Conservation (phyloP, 2,888 invertebrate genomes). For the Leucoptera coffeella region DNA sequence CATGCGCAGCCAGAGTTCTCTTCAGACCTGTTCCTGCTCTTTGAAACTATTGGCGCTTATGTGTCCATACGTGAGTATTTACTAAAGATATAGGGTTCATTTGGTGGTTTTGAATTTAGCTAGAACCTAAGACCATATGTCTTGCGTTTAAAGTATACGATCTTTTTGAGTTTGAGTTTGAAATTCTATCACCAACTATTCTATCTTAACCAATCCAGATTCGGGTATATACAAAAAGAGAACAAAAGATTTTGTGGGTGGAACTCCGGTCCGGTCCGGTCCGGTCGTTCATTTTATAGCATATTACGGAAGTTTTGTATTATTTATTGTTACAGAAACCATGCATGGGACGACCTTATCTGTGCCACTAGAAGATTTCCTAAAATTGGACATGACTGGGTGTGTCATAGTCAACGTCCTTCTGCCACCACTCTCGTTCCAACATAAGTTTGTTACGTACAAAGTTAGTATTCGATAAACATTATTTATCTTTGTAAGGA, state of each 20-base stretch:
- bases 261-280: no score
- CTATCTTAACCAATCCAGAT: no score
- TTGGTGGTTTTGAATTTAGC: not conserved
- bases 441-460: slow-evolving; percentile 9
- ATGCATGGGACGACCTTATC: slow-evolving; percentile 8
- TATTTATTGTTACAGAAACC: slow-evolving; percentile 5
- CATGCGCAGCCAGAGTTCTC: slow-evolving; percentile 56
- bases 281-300: no score
- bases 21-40: slow-evolving; percentile 57
- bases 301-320: not conserved
- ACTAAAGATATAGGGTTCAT: no score
- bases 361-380: slow-evolving; percentile 19
- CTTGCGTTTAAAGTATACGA: no score
- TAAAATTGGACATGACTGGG: slow-evolving; percentile 21
- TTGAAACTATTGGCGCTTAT: slow-evolving; percentile 47
- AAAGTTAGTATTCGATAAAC: slow-evolving; percentile 9
- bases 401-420: slow-evolving; percentile 18
- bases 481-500: not conserved
- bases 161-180: no score
- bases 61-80: slow-evolving; percentile 41
- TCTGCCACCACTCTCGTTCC: slow-evolving; percentile 19
- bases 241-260: no score
- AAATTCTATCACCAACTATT: no score
- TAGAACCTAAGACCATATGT: not conserved
- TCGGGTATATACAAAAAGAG: no score